These are phyloP conservation scores for Aphelinus certus DNA, from an alignment of 1,140 invertebrate genomes.

Conservation along the genomic window DNA sequence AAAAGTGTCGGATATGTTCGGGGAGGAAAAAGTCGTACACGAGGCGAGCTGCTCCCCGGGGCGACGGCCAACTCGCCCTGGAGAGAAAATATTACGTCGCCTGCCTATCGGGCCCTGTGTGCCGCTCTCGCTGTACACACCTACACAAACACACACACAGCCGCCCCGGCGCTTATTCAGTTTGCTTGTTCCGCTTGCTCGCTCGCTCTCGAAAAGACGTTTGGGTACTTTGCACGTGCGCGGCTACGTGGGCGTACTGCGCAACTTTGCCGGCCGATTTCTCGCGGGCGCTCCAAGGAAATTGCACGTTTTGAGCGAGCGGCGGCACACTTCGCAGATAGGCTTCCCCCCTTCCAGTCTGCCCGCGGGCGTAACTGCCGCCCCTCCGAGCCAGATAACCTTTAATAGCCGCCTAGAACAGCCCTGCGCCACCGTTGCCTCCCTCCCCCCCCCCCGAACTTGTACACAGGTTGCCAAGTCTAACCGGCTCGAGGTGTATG, in stretches of 20 bases:
- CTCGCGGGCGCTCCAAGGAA: constrained; percentile 24
- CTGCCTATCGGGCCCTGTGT: not conserved
- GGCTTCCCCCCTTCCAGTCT: not conserved
- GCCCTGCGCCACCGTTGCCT: constrained; percentile 4
- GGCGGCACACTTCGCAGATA: not conserved
- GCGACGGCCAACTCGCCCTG: constrained; percentile 1
- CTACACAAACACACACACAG: too few species aligned
- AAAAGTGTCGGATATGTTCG: not conserved
- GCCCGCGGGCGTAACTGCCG: constrained; percentile 24
- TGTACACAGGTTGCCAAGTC: not conserved
- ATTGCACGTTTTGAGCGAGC: constrained; percentile 37
- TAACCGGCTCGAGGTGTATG: not conserved
- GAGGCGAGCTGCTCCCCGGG: not conserved
- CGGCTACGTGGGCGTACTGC: not conserved
- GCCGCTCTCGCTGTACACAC: too few species aligned
- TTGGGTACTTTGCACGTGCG: constrained; percentile 20
- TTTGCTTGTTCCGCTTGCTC: constrained; percentile 11
- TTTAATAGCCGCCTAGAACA: constrained; percentile 35
- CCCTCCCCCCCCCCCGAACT: not conserved
- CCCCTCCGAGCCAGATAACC: constrained; percentile 35
- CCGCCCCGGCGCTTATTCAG: not conserved
- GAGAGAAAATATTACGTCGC: constrained; percentile 12
- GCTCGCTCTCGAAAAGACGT: constrained; percentile 9
- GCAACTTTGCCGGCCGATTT: constrained; percentile 17
- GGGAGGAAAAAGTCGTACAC: constrained; percentile 1